Conservation (phyloP, 2,113 vertebrate genomes). For the Misgurnus anguillicaudatus region DNA sequence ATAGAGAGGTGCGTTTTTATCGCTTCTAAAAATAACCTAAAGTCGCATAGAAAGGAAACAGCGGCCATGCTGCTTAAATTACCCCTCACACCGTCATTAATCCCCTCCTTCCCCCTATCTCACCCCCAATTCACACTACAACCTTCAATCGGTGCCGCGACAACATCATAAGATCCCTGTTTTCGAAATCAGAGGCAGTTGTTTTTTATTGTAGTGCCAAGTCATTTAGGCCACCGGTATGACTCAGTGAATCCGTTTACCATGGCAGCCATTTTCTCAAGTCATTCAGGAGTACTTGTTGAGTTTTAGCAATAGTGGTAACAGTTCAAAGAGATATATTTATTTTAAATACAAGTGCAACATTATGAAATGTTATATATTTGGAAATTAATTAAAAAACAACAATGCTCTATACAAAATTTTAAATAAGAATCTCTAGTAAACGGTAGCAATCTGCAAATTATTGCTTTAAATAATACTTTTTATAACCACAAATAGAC, state of each 20-base stretch:
- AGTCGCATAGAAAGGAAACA: slow-evolving; percentile 33
- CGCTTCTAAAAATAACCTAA: slow-evolving; percentile 55
- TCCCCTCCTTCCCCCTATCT: slow-evolving; percentile 7
- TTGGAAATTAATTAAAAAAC: too few species aligned
- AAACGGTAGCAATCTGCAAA: too few species aligned
- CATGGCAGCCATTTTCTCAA: background rate
- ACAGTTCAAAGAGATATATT: background rate
- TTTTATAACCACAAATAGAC: too few species aligned
- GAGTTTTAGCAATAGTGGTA: background rate
- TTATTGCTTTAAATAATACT: too few species aligned
- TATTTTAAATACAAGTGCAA: background rate
- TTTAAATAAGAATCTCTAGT: too few species aligned
- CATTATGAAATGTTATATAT: too few species aligned
- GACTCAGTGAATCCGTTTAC: slow-evolving; percentile 8
- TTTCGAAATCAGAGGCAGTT: slow-evolving; percentile 8
- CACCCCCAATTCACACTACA: background rate
- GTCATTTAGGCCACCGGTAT: background rate
- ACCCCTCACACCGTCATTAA: slow-evolving; percentile 33
- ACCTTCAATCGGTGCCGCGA: background rate
- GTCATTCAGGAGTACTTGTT: background rate
- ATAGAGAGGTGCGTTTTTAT: slow-evolving; percentile 41
- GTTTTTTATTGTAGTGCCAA: slow-evolving; percentile 7
- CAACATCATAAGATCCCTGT: background rate
- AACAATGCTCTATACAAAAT: too few species aligned
- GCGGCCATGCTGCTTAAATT: slow-evolving; percentile 51